A percentile compares a stretch with the other conserved stretches of the same genome.
Conservation (phyloP, 2,797 vertebrate species). For the Epinephelus coioides region DNA sequence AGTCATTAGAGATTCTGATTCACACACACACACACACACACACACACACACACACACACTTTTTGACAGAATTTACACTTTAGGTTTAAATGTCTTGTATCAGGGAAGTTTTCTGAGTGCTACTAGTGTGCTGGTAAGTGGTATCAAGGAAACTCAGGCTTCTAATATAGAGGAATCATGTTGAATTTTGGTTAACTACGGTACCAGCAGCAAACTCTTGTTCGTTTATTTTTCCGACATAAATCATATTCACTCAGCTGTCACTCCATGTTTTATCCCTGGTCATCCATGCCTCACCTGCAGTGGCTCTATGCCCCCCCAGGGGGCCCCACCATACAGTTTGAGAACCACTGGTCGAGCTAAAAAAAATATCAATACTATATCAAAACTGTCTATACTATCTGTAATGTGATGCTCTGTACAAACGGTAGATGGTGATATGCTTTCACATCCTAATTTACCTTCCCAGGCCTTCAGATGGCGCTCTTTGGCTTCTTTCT, state of each 20-base stretch:
- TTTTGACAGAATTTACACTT: neutral
- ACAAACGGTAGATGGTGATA: conserved; percentile 34
- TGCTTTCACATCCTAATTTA: conserved; percentile 59
- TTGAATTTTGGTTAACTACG: too few species aligned
- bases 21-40: neutral
- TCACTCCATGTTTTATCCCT: too few species aligned
- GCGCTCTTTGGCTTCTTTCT: conserved; percentile 92
- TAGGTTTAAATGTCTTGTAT: neutral
- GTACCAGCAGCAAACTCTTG: too few species aligned
- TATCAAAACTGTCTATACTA: neutral
- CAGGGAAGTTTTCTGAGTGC: neutral
- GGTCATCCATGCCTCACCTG: too few species aligned
- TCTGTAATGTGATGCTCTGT: conserved; percentile 5
- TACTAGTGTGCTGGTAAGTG: neutral
- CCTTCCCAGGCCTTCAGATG: conserved; percentile 94
- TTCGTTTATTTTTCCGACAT: too few species aligned
- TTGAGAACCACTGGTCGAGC: neutral
- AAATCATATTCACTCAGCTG: too few species aligned
- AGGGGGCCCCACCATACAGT: too few species aligned
- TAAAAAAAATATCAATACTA: neutral
- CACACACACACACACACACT: neutral
- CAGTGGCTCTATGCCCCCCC: too few species aligned
- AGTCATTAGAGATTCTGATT: neutral
- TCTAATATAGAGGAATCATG: too few species aligned
- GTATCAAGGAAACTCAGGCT: neutral